phyloP scores from a whole-genome alignment of 2,797 vertebrate genomes.

The Lagocephalus sceleratus region DNA sequence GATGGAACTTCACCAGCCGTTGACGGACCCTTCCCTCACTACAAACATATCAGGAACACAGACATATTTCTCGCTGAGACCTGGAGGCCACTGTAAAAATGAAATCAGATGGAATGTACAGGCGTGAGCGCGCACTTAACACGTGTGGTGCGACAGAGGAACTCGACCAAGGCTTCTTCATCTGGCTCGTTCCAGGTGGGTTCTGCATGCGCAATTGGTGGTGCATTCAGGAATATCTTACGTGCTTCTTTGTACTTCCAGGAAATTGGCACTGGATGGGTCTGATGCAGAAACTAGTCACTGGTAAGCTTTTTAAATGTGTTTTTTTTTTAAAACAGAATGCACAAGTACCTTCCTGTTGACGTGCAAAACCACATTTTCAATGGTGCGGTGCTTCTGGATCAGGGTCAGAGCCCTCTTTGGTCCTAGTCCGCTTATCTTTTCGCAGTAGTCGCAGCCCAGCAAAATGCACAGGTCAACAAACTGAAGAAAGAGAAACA shows the following conservation, averaged over 20 bases:
- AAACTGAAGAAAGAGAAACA: slow-evolving; percentile 64
- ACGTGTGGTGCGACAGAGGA: slow-evolving; percentile 65
- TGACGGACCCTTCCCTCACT: slow-evolving; percentile 67
- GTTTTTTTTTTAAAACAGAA: background rate
- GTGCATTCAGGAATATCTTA: slow-evolving; percentile 69
- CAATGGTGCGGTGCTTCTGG: slow-evolving; percentile 76
- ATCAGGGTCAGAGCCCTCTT: slow-evolving; percentile 78
- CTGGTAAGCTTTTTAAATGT: background rate
- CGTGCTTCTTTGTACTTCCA: slow-evolving; percentile 77
- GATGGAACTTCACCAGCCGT: slow-evolving; percentile 70
- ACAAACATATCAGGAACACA: slow-evolving; percentile 10
- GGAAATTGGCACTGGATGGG: slow-evolving; percentile 65
- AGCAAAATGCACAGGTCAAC: slow-evolving; percentile 85
- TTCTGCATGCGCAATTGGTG: slow-evolving; percentile 37
- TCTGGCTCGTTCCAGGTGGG: slow-evolving; percentile 75
- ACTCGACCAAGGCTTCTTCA: slow-evolving; percentile 73
- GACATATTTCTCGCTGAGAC: background rate
- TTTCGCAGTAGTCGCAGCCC: slow-evolving; percentile 84
- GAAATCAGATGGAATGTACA: background rate
- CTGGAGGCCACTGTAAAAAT: slow-evolving; percentile 1
- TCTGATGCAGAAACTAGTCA: slow-evolving; percentile 37
- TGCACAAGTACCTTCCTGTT: slow-evolving; percentile 68
- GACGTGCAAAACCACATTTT: slow-evolving; percentile 70
- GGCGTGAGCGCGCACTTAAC: slow-evolving; percentile 58
- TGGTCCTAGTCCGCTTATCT: slow-evolving; percentile 77